These are phyloP conservation scores for Rhipidura dahli DNA, from an alignment of 2,113 vertebrate species.

Conservation along the genomic window DNA sequence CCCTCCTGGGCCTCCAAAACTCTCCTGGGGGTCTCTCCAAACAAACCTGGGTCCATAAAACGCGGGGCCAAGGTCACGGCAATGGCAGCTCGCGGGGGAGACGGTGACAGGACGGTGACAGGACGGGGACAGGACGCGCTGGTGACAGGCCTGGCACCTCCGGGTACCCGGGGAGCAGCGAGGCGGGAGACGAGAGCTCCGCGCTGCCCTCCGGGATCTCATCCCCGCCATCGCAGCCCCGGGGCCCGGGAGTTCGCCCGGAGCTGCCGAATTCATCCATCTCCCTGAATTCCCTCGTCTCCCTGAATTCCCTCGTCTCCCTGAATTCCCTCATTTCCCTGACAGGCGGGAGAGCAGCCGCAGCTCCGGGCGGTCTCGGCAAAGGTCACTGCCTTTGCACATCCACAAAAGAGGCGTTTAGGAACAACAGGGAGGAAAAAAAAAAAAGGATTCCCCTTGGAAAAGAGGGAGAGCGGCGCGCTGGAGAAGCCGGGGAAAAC, in stretches of 20 bases:
- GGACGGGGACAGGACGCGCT: background rate
- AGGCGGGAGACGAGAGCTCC: background rate
- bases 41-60: too few relatives aligned
- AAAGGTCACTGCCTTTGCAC: conserved; percentile 32
- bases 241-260: background rate
- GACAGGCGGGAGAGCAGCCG: background rate
- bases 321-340: background rate
- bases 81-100: background rate
- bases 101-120: too few relatives aligned
- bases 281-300: too few relatives aligned
- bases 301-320: background rate
- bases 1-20: too few relatives aligned
- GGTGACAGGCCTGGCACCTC: background rate
- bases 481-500: fast-evolving
- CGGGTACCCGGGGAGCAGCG: background rate
- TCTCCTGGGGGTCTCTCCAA: too few relatives aligned
- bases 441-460: background rate
- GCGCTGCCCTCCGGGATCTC: background rate
- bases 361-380: background rate
- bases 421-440: too few relatives aligned
- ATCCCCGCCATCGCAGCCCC: background rate
- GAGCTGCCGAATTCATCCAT: too few relatives aligned
- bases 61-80: background rate
- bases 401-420: background rate
- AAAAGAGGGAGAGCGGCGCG: fast-evolving